Base-by-base conservation (phyloP, 2,113 vertebrate genomes). In the Athene cunicularia region DNA sequence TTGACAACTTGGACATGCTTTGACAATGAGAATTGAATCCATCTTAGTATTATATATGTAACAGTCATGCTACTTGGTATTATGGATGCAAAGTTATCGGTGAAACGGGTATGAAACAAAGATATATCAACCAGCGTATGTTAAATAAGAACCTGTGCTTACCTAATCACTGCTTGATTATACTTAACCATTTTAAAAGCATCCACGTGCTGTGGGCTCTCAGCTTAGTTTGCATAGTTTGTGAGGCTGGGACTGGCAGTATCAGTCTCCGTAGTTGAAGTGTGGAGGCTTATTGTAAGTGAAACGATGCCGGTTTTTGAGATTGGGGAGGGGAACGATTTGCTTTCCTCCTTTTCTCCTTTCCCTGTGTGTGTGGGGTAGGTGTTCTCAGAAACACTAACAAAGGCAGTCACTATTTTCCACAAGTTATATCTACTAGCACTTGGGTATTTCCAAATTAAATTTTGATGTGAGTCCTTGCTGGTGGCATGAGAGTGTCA, bases 11-110 rank as follows among this genome's bases (percentile, higher is more conserved):
- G 41, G 20, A 24, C 1, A 12, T 60, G 39, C 49, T 86, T 76
- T 56, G 79, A 11, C 41, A 58, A 14, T 30, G 41, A 15, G 32
- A 67, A 4, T 30, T 56, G 24, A 49, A 80, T 91, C 27, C 7
- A 10, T 43, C 62, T 47, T 45, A 26, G 35, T 62, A 1, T 37
- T 73, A 10, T 1, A 10, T 39, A 12, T 1, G 4, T 66, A 80
- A 66, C 24, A 77, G 45, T 39, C 5, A 4, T n/a, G n/a, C 43
- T 85, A 1, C 16, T 56, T 3, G 9, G 5, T 55, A 22, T 6
- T 47, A 5, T 74, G 0, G 0, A 1, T 73, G 56, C 50, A 37
- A 52, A 60, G 45, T 11, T n/a, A 11, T 20, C 11, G 5, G n/a
- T 59, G 70, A 59, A 76, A 24, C 55, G 15, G 41, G 6, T 49